Base-by-base conservation (phyloP, 2,888 invertebrate genomes). In the Cephus pygmeus region DNA sequence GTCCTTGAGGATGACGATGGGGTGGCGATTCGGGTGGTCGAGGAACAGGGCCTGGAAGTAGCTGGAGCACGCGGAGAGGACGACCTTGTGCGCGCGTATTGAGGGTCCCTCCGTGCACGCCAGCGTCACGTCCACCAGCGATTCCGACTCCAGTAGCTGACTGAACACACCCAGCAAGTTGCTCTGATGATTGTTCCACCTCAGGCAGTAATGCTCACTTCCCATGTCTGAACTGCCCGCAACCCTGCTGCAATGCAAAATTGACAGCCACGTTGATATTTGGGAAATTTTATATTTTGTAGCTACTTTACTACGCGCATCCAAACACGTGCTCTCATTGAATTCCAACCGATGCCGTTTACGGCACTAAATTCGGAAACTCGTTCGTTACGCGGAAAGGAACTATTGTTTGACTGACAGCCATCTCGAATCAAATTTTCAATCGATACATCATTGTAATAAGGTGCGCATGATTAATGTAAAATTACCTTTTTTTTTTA, bases 141-240 rank as follows among this genome's bases (percentile, higher is more conserved):
- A 96, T 94, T 97, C 97, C 95, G 97, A 97, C 94, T 97, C 96
- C 92, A 97, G 94, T 94, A 98, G 95, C 95, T 97, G 97, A 95
- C 97, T 97, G 95, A 98, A 98, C 93, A 97, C 97, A 94, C 97
- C 97, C 95, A 98, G 95, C 95, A 98, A 96, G 95, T 98, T 98
- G 95, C 96, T 97, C 95, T 97, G 97, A 97, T 98, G 97, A 97
- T 98, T 97, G 95, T 97, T 98, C 97, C 97, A 98, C 96, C 97
- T 97, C 95, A 98, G 96, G 95, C 97, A 97, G 95, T 97, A 98
- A 94, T 97, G 97, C 96, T 98, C 97, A 97, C 97, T 97, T 96
- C 97, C 97, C 97, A 97, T 97, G 96, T 96, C 97, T 96, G 95
- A 95, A 96, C 95, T 95, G 96, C 95, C 95, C 96, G 95, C 96